These are phyloP conservation scores for Podarcis lilfordi DNA, from an alignment of 2,797 vertebrate species.

Conservation along the genomic window DNA sequence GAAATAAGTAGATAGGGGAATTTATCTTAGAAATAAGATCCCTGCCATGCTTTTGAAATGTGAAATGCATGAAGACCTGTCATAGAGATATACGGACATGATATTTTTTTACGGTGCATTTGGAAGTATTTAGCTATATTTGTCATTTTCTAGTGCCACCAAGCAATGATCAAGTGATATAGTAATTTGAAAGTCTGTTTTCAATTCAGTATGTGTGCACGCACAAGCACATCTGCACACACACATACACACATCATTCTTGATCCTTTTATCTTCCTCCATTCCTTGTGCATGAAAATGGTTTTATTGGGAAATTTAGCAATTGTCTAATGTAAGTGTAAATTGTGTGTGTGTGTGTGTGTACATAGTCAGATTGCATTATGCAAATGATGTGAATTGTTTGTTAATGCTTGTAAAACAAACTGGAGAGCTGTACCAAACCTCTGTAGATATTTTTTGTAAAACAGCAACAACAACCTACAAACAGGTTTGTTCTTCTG, in stretches of 20 bases:
- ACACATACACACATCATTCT: slow-evolving; percentile 21
- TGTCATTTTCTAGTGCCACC: slow-evolving; percentile 77
- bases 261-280: slow-evolving; percentile 36
- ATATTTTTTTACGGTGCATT: slow-evolving; percentile 87
- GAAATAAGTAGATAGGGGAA: slow-evolving; percentile 85
- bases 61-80: slow-evolving; percentile 85
- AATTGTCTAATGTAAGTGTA: slow-evolving; percentile 9
- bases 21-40: slow-evolving; percentile 89
- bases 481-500: slow-evolving; percentile 4
- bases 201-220: slow-evolving; percentile 56
- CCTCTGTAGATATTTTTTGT: slow-evolving; percentile 28
- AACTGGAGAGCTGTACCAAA: slow-evolving; percentile 3
- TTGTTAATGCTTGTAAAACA: slow-evolving; percentile 28
- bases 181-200: slow-evolving; percentile 75
- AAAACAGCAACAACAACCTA: neutral
- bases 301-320: slow-evolving; percentile 16
- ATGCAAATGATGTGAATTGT: slow-evolving; percentile 35
- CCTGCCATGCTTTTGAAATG: slow-evolving; percentile 86
- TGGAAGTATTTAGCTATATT: slow-evolving; percentile 90
- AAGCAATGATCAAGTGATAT: slow-evolving; percentile 75
- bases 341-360: no score
- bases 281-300: slow-evolving; percentile 30
- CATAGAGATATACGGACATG: slow-evolving; percentile 86
- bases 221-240: neutral
- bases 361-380: slow-evolving; percentile 1